Base-by-base conservation (phyloP, 1,140 invertebrate species). In the Adelges cooleyi region DNA sequence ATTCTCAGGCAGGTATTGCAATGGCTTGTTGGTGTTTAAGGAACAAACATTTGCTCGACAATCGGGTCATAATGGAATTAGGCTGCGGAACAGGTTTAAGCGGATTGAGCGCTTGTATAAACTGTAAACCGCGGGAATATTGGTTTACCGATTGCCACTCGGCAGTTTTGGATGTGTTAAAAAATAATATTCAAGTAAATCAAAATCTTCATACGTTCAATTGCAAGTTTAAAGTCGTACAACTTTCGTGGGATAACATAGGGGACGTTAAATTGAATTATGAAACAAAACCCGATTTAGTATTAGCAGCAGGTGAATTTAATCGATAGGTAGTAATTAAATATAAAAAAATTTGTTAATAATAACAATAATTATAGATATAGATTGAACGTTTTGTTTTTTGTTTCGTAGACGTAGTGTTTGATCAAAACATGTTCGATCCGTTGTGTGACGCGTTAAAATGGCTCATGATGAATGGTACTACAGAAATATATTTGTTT, bases 41-140 rank as follows among this genome's bases (percentile, higher is more conserved):
- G 66, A 76, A 81, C 69, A 74, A 70, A 69, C 29, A 71, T 22
- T 29, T 67, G 23, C 70, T 82, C 1, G 29, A 69, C 17, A 66
- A 69, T 15, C 80, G 79, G 74, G 71, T 65, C 51, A 66, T 82
- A n/a, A 59, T 82, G 10, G 81, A 82, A 74, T 72, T 82, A 54
- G 81, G 81, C 54, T 80, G 78, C 27, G 81, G 81, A 48, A 72
- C 80, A 52, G 81, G 81, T 49, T 72, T 82, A 53, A 75, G 77
- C 29, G 80, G 80, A 44, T 68, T 82, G n/a, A 71, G 73, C 9
- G 67, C 78, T 49, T 71, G 75, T 29, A 70, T 74, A 29, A 70
- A 71, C 49, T 80, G 79, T 68, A 68, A 68, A 17, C 77, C 79
- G n/a, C 74, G 73, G 66, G 68, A 71, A 50, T 79, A 79, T 52